Evolutionary conservation across 2,797 vertebrate species (phyloP), one percentile per base, ranked within the genome.

Genomic region (Cossypha niveicapilla): DNA sequence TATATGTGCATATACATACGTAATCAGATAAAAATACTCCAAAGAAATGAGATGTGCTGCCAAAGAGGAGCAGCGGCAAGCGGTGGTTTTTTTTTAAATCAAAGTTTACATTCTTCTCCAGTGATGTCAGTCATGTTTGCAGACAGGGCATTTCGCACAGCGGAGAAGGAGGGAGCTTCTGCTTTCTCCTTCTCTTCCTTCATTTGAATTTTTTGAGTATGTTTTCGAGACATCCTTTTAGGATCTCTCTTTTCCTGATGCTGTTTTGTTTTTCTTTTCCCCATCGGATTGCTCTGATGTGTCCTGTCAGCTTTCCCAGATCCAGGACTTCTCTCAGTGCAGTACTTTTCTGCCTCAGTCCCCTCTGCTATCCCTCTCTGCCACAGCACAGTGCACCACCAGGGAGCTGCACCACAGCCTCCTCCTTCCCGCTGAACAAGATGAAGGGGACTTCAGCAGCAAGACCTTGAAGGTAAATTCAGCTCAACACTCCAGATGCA

Each of bases 101-200:
- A 91, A 91, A 92, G 95, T 95, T 96, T 95, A 94, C 92, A 91
- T 94, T 94, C 91, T 91, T 88, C 37, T 53, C 27, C 48, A 54
- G 25, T 82, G 82, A 93, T 96, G 90, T 90, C 86, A 93, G 92
- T 95, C 93, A 84, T 37, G 78, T 92, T 88, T 84, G 60, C 60
- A 85, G 88, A 83, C 54, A 88, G 75, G 90, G 65, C 61, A 79
- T n/a, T 77, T 67, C 0, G 0, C 72, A 34, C 30, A 76, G 50
- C 0, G 0, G 32, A 1, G 3, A 88, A 71, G 27, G 56, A 77
- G 74, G 53, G 44, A 86, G 42, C 34, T 79, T 76, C 92, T 90
- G 39, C 65, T 62, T 88, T 73, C 37, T 72, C 32, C 23, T 39
- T 51, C 15, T 76, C 93, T 88, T 47, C 19, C 18, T 73, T 71